Percentiles rank a stretch among this genome's conserved stretches.
phyloP scores from a whole-genome alignment of 2,113 vertebrate species.

The Myrmecophaga tridactyla region DNA sequence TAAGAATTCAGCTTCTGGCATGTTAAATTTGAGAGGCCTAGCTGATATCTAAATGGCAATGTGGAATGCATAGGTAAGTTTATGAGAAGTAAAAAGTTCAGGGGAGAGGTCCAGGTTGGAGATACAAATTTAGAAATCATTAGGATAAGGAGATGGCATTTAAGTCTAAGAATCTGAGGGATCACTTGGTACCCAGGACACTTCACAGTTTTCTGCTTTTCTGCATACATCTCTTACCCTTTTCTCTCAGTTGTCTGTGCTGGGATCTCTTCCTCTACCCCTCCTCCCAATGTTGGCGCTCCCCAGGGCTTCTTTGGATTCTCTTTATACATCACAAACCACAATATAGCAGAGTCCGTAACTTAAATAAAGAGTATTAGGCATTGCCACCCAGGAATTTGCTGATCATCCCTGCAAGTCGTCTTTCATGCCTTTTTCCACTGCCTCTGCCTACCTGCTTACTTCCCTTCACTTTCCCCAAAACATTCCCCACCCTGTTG shows the following conservation, averaged over 20 bases:
- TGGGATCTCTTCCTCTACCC: not conserved
- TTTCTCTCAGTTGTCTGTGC: not conserved
- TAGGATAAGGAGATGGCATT: not conserved
- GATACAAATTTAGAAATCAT: too few species aligned
- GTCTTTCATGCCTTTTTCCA: not conserved
- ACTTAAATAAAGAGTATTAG: not conserved
- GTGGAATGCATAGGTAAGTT: too few species aligned
- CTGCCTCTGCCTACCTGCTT: too few species aligned
- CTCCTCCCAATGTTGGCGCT: not conserved
- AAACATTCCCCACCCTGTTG: not conserved
- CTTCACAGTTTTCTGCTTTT: not conserved
- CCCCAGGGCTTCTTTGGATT: not conserved
- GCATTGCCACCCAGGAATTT: not conserved
- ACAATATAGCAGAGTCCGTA: not conserved
- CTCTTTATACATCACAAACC: not conserved
- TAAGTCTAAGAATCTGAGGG: not conserved
- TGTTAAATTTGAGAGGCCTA: not conserved
- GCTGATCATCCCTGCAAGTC: not conserved
- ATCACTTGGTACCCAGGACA: too few species aligned
- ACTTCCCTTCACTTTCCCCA: not conserved
- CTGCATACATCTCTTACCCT: not conserved
- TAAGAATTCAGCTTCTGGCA: not conserved
- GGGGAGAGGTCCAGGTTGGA: not conserved
- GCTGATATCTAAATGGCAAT: not conserved
- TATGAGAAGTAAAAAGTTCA: too few species aligned